These are phyloP conservation scores for Lucinisca nassula DNA, from an alignment of 2,888 invertebrate genomes.

Conservation along the genomic window DNA sequence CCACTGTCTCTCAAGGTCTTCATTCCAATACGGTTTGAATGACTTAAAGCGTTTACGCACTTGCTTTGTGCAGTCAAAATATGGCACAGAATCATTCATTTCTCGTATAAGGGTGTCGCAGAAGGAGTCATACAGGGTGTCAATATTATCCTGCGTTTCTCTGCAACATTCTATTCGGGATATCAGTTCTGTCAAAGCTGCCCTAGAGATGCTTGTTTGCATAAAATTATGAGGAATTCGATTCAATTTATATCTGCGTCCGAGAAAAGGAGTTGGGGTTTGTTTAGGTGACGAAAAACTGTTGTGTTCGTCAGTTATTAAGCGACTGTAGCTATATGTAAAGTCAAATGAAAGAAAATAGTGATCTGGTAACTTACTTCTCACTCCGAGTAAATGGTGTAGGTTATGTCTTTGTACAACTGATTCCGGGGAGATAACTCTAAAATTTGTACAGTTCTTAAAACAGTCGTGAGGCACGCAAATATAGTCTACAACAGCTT, in stretches of 20 bases:
- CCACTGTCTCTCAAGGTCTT: too few species aligned
- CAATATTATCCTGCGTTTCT: background rate
- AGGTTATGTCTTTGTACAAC: background rate
- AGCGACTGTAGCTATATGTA: background rate
- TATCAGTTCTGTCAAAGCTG: too few species aligned
- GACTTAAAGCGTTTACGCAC: background rate
- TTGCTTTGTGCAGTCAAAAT: background rate
- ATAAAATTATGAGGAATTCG: too few species aligned
- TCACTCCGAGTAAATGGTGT: background rate
- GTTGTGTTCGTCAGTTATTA: background rate
- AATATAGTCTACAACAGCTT: background rate
- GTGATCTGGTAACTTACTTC: background rate
- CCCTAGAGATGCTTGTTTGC: too few species aligned
- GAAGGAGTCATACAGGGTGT: background rate
- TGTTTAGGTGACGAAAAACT: background rate
- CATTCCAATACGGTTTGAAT: too few species aligned
- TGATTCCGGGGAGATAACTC: too few species aligned
- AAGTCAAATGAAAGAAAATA: background rate
- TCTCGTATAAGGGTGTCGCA: background rate
- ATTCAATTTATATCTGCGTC: background rate
- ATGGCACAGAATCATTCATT: background rate
- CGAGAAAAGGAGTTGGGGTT: background rate
- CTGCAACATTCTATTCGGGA: too few species aligned
- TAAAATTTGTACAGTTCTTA: background rate
- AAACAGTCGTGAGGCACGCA: conserved; percentile 5